Evolutionary conservation across 2,113 vertebrate species (phyloP), one percentile per base, ranked within the genome.

Genomic region (Corydoras maculifer): DNA sequence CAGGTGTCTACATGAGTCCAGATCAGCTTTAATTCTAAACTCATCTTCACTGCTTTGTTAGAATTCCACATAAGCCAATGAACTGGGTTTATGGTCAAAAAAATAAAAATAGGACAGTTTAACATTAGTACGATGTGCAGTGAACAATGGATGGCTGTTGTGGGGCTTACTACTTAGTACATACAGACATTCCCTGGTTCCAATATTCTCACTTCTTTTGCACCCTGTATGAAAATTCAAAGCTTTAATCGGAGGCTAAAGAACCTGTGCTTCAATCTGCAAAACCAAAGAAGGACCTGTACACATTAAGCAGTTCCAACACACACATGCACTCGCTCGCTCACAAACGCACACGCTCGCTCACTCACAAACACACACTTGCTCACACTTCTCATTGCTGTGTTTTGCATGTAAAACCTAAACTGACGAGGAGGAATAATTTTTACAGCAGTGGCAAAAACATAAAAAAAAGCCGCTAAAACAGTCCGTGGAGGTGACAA

Each of bases 401-500:
- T 78, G 58, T 43, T 30, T 5, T 43, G 49, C 12, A 18, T 25
- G 55, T 78, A 59, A 74, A 74, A 78, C 59, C 12, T n/a, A 48
- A 67, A 66, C 9, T 15, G 51, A 71, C 11, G 8, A 66, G 64
- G 15, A 18, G n/a, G 25, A 54, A 49, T 63, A 59, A 15, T 64
- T 11, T 53, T 65, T 43, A 69, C 63, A 66, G 58, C 50, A 11
- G 54, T 55, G 69, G 13, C 64, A 64, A 65, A 55, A 69, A 69
- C 58, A 58, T 18, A 75, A 62, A 60, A 68, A 66, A 60, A 68
- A 64, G 29, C n/a, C 9, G 57, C 43, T 67, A 43, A 68, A 75
- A 61, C 54, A 75, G 77, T 75, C 73, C 10, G 65, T 72, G 32
- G 65, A 72, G 73, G 55, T 49, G 72, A 55, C 49, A 55, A 55